Evolutionary conservation across 1,140 invertebrate species (phyloP).

Genomic region (Halictus rubicundus): DNA sequence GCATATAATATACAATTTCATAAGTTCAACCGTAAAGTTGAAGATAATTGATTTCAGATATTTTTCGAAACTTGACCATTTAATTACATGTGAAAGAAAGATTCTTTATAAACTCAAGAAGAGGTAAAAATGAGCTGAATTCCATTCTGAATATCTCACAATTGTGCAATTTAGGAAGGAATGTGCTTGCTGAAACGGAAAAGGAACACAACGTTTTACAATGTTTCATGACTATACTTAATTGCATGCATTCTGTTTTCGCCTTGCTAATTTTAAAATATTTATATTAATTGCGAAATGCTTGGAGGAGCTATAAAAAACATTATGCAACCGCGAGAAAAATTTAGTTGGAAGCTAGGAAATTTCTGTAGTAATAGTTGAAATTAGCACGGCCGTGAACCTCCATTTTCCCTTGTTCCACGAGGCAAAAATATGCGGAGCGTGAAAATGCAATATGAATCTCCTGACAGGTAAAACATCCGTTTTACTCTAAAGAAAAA

Average conservation of each 20-base stretch:
- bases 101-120: no score
- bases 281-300: neutral
- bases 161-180: no score
- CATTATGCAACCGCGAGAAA: neutral
- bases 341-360: neutral
- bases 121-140: no score
- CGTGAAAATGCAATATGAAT: neutral
- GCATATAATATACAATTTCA: no score
- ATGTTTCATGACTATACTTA: neutral
- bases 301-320: neutral
- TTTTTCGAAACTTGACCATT: no score
- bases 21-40: no score
- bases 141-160: no score
- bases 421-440: neutral
- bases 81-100: neutral
- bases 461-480: neutral
- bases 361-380: neutral
- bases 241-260: neutral
- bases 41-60: no score
- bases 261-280: neutral
- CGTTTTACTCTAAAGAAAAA: neutral
- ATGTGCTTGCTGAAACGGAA: neutral
- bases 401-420: neutral
- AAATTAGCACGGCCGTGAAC: constrained; percentile 6
- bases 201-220: neutral